Evolutionary conservation across 2,888 invertebrate species (phyloP), one percentile per base, ranked within the genome.

Genomic region (Stictocephala bisonia): DNA sequence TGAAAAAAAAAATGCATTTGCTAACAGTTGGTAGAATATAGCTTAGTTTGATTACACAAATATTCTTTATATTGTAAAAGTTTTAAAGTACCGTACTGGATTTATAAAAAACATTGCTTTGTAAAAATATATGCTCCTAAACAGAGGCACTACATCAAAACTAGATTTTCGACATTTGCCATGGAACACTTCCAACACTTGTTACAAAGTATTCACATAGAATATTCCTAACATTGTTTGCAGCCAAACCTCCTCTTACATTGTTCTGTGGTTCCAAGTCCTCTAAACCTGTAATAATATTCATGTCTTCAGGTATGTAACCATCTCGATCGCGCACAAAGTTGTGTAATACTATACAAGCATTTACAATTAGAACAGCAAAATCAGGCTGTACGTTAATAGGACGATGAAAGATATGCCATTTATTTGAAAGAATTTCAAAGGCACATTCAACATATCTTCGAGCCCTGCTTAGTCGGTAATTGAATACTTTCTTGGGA

Each of bases 371-470:
- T 51, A 70, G 64, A 9, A 74, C 72, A 50, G 79, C 77, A 75
- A 78, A 78, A 66, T 79, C 77, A 22, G 75, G 73, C 22, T 73
- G 11, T 22, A 73, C 64, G 41, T 76, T 74, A 9, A 75, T 44
- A 11, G 76, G 64, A 15, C 79, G 44, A 68, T 81, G 80, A 35
- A 80, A 79, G 29, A 81, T 79, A 29, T 79, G 68, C 79, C 80
- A 81, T 74, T 81, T 81, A 76, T 81, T 79, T 29, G 74, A 74
- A 1, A 80, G 74, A 74, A 81, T 81, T 6, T 80, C 80, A 74
- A 81, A 81, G 66, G 78, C 75, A 71, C 80, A 80, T 72, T 81
- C 79, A n/a, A 81, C 76, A 48, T 76, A 79, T 31, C 80, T 68
- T 70, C 80, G 64, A 48, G 80, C 80, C 71, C 79, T 76, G 29